Percentiles rank a stretch among this genome's conserved stretches.
Evolutionary conservation across 2,113 vertebrate species (phyloP).

Genomic region (Bathybates hornii): DNA sequence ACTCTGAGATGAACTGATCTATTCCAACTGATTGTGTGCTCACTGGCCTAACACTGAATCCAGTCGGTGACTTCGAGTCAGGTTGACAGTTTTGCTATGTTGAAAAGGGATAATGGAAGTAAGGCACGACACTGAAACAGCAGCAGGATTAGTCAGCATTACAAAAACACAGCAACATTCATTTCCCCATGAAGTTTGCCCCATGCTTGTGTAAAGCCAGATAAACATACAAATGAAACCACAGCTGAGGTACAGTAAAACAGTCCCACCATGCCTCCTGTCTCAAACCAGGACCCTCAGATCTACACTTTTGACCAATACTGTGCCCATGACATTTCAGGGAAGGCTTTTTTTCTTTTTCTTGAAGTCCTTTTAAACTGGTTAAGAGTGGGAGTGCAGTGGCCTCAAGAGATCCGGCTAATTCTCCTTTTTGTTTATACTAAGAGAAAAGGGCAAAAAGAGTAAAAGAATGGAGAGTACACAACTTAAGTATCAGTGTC

Average conservation of each 20-base stretch:
- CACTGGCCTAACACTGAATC: background rate
- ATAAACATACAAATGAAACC: constrained; percentile 15
- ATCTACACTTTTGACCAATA: background rate
- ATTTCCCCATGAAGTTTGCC: constrained; percentile 1
- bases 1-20: constrained; percentile 21
- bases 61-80: constrained; percentile 1
- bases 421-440: background rate
- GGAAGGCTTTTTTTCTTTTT: background rate
- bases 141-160: constrained; percentile 24
- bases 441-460: background rate
- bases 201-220: constrained; percentile 25
- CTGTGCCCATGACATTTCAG: background rate
- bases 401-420: background rate
- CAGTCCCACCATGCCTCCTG: background rate
- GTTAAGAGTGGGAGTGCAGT: background rate
- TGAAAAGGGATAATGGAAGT: constrained; percentile 28
- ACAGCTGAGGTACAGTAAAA: background rate
- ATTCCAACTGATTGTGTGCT: constrained; percentile 28
- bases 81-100: constrained; percentile 25
- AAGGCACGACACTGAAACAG: background rate
- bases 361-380: background rate
- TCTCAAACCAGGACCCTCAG: background rate
- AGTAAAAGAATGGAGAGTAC: background rate
- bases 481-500: constrained; percentile 22
- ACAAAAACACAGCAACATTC: background rate